Evolutionary conservation across 1,140 invertebrate species (phyloP).

Genomic region (Drosophila tsacasi): DNA sequence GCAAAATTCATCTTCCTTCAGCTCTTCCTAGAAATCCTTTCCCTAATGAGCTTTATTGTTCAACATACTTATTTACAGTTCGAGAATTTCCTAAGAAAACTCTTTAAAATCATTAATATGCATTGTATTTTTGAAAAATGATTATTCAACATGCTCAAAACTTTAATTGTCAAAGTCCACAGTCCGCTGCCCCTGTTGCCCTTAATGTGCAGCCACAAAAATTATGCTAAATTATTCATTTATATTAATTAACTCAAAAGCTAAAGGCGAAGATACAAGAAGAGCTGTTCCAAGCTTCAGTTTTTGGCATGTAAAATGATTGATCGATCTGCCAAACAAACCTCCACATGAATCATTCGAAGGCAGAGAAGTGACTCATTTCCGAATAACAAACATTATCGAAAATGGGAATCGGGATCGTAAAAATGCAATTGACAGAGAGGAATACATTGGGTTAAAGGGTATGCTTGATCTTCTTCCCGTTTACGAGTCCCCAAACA

Average conservation of each 20-base stretch:
- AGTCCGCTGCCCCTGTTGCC: not conserved
- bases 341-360: slow-evolving; percentile 51
- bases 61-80: slow-evolving; percentile 22
- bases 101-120: slow-evolving; percentile 50
- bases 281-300: slow-evolving; percentile 19
- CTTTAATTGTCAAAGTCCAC: slow-evolving; percentile 52
- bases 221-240: slow-evolving; percentile 58
- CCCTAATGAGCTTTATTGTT: slow-evolving; percentile 39
- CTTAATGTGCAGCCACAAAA: slow-evolving; percentile 32
- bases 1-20: not conserved
- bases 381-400: slow-evolving; percentile 12
- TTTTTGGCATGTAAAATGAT: slow-evolving; percentile 55
- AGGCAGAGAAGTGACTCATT: slow-evolving; percentile 49
- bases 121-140: slow-evolving; percentile 60
- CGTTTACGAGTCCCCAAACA: slow-evolving; percentile 50
- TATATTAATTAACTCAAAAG: slow-evolving; percentile 65
- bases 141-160: slow-evolving; percentile 22
- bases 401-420: slow-evolving; percentile 43
- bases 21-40: slow-evolving; percentile 33
- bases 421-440: slow-evolving; percentile 73
- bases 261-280: slow-evolving; percentile 1
- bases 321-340: slow-evolving; percentile 43
- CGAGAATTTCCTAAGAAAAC: slow-evolving; percentile 21
- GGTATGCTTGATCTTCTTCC: slow-evolving; percentile 1
- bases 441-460: slow-evolving; percentile 20